Evolutionary conservation across 1,140 invertebrate species (phyloP).

Genomic region (Leptestheria dahalacensis): DNA sequence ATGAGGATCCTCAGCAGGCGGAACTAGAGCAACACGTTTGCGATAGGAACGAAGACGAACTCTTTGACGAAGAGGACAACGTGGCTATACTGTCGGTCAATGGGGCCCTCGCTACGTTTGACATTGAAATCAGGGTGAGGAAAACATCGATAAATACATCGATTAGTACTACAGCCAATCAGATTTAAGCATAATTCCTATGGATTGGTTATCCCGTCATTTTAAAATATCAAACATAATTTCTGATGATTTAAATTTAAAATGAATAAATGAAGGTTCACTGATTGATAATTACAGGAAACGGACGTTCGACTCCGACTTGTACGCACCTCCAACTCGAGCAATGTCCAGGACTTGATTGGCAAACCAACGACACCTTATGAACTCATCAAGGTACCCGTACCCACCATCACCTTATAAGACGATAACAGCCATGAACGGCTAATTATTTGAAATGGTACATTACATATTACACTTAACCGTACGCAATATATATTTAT

Average conservation of each 20-base stretch:
- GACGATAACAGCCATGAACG: not conserved
- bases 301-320: not conserved
- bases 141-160: no score
- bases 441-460: not conserved
- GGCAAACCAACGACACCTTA: not conserved
- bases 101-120: conserved; percentile 10
- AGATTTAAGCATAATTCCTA: no score
- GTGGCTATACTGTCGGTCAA: conserved; percentile 6
- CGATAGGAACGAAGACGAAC: conserved; percentile 3
- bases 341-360: not conserved
- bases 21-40: not conserved
- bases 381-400: not conserved
- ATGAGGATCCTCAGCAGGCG: not conserved
- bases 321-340: not conserved
- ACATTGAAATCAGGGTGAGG: conserved; percentile 15
- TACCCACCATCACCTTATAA: no score
- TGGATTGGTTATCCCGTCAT: no score
- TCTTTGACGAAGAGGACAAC: not conserved
- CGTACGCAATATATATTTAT: no score
- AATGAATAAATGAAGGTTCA: not conserved
- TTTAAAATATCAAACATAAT: no score
- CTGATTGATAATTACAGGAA: not conserved
- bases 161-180: no score
- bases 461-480: not conserved
- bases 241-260: not conserved